Evolutionary conservation across 2,113 vertebrate species (phyloP).

Genomic region (Antigone vipio): DNA sequence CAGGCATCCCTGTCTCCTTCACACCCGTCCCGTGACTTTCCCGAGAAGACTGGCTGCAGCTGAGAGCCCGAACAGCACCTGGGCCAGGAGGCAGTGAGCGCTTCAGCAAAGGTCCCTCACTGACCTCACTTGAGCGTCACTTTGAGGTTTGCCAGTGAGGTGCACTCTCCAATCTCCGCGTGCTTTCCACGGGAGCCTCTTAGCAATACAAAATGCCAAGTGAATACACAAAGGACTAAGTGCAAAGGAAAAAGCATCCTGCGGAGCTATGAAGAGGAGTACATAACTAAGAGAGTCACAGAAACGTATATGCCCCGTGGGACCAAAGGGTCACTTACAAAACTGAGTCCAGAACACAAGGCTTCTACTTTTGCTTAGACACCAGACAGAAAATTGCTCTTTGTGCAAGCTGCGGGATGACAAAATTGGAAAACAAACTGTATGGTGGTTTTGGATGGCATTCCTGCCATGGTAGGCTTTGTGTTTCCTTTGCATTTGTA

Average conservation of each 20-base stretch:
- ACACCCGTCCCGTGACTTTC: neutral
- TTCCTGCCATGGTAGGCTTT: neutral
- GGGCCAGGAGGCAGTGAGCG: neutral
- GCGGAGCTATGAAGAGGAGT: neutral
- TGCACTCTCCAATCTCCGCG: accelerated
- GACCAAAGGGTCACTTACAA: neutral
- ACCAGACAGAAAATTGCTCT: constrained; percentile 6
- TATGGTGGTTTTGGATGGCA: constrained; percentile 5
- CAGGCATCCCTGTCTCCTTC: neutral
- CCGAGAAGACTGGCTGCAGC: neutral
- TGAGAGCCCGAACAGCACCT: neutral
- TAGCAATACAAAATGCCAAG: neutral
- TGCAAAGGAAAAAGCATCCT: neutral
- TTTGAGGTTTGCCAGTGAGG: neutral
- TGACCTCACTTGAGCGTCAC: neutral
- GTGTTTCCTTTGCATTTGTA: neutral
- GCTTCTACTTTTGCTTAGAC: neutral
- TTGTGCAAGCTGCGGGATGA: constrained; percentile 14
- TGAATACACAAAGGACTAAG: neutral
- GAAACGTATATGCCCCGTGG: neutral
- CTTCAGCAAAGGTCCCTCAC: neutral
- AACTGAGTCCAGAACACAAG: neutral
- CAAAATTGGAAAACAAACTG: constrained; percentile 38
- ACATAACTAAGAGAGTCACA: neutral
- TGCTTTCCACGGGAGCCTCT: neutral